Evolutionary conservation across 2,113 vertebrate species (phyloP).

Genomic region (Brachyhypopomus occidentalis): DNA sequence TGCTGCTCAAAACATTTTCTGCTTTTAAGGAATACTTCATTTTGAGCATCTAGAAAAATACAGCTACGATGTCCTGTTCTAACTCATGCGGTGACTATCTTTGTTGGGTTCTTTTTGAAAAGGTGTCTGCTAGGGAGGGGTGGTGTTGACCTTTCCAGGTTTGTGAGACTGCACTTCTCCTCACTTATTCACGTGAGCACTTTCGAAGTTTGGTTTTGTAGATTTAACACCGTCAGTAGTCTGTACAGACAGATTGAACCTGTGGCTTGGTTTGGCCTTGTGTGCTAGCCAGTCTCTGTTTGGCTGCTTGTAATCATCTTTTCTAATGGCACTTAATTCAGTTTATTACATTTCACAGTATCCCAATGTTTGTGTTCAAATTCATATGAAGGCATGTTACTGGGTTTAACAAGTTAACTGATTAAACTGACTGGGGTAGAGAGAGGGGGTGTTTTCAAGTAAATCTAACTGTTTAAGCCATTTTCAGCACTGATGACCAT

Average conservation of each 20-base stretch:
- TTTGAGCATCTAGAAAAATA: no score
- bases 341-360: not conserved
- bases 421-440: no score
- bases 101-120: not conserved
- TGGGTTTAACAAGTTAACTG: not conserved
- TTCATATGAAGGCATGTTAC: not conserved
- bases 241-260: not conserved
- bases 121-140: not conserved
- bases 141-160: not conserved
- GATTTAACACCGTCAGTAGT: not conserved
- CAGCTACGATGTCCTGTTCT: no score
- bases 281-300: not conserved
- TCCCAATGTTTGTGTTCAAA: not conserved
- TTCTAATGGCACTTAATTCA: not conserved
- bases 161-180: not conserved
- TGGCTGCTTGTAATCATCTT: not conserved
- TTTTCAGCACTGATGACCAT: not conserved
- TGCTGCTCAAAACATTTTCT: no score
- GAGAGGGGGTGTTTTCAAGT: not conserved
- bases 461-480: not conserved
- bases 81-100: no score
- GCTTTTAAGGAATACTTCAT: no score
- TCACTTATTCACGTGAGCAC: not conserved
- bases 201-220: not conserved
- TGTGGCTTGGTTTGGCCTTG: not conserved